Base-by-base conservation (phyloP, 2,797 vertebrate genomes). In the Allobates femoralis region DNA sequence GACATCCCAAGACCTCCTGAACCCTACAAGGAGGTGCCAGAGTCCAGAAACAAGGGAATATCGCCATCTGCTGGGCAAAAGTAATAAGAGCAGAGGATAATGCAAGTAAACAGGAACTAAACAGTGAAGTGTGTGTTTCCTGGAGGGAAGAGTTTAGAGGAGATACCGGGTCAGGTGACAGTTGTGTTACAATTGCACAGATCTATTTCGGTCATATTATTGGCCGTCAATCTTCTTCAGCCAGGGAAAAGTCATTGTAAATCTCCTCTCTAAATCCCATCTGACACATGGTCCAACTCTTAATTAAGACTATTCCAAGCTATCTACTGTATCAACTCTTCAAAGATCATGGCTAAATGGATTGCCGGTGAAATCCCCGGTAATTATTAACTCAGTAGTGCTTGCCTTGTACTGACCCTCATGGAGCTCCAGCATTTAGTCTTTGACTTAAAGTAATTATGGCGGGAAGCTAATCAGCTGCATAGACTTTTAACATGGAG, bases 341-440 rank as follows among this genome's bases (percentile, higher is more conserved):
- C 92, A 94, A 95, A 94, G 93, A 92, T 90, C 93, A 93, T 92
- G 91, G 90, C 91, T 94, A 94, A 94, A 94, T 92, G 92, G 90
- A 30, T 79, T 91, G 92, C 90, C 91, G 90, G 89, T 92, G 90
- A 93, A 94, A 92, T 91, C 91, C 84, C 86, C 90, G 77, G 90
- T 94, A 94, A 94, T 95, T 94, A 93, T 92, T 92, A 94, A 92
- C 92, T 93, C 92, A 87, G 91, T 91, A 92, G 93, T 90, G 90
- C 81, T 90, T 91, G 90, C 89, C 88, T 93, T 89, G 91, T 89
- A 88, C 91, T 90, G 91, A 90, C 90, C 89, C 93, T 91, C 64
- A 91, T 89, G 90, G 90, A 88, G 92, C 92, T 90, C 81, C 75
- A 89, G 46, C 90, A 89, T 92, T 92, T 93, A 91, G 91, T 92